Evolutionary conservation across 1,140 invertebrate genomes (phyloP), one percentile per base, ranked within the genome.

Genomic region (Drosophila micromelanica): DNA sequence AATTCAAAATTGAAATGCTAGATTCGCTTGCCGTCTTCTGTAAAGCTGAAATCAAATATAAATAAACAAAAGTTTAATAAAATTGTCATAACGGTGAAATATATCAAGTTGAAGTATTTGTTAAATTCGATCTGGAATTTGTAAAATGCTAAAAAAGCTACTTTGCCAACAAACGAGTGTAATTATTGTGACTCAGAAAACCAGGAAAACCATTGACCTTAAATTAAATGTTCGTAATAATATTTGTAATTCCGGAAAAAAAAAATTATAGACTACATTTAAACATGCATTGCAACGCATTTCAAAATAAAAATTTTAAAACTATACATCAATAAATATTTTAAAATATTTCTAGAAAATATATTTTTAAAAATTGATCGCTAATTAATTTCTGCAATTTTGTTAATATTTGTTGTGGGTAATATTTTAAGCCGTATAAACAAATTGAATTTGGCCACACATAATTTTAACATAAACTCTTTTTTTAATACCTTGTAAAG

Each of bases 1-100:
- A 63, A 55, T 48, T 48, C 42, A 12, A 73, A 73, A 70, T 59
- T 37, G 45, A 56, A 57, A 56, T 27, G 55, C 13, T 42, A 68
- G 63, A 54, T 72, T 61, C 35, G 12, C 15, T 48, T 27, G 11
- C 0, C 13, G 35, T 23, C 37, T 23, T 51, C 42, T 30, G n/a
- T n/a, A n/a, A 45, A 52, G 45, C 13, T 30, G 55, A 57, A 57
- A 57, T 57, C 27, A 1, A 43, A 57, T 43, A 30, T 32, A 32
- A 57, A 32, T 32, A 57, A 57, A 57, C 40, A 55, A 3, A 27
- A 20, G 42, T 57, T n/a, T 7, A 5, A 42, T 15, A 23, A 57
- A 23, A 30, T n/a, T 30, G 5, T 4, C 5, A 23, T 7, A 54
- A 32, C 38, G 9, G 6, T 27, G n/a, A 38, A 12, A 12, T 20